Percentiles rank a stretch among this genome's conserved stretches.
phyloP scores from a whole-genome alignment of 2,797 vertebrate genomes.

The Sebastes cheni region DNA sequence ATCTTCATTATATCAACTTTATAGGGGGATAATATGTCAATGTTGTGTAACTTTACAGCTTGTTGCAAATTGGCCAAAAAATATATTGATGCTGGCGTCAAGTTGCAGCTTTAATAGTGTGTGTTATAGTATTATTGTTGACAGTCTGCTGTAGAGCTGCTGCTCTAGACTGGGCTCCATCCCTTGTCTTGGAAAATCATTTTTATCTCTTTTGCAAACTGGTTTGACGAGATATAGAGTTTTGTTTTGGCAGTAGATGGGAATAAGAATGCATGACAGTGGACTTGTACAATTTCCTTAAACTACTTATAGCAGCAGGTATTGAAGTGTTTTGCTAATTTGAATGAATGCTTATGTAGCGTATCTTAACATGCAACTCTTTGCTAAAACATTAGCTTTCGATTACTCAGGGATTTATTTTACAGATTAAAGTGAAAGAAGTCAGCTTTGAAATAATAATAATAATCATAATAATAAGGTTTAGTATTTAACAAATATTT shows the following conservation, averaged over 20 bases:
- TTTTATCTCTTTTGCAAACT: neutral
- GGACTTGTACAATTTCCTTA: neutral
- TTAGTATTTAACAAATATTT: neutral
- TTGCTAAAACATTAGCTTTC: neutral
- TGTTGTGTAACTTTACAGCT: no score
- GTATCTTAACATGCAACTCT: neutral
- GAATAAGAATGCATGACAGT: neutral
- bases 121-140: neutral
- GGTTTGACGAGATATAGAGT: neutral
- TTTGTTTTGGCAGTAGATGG: neutral
- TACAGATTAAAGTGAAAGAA: neutral
- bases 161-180: neutral
- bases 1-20: neutral
- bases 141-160: neutral
- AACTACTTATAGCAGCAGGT: neutral
- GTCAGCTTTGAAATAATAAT: neutral
- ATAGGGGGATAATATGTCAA: neutral
- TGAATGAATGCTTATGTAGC: neutral
- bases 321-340: neutral
- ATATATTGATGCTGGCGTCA: accelerated
- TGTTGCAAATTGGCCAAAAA: neutral
- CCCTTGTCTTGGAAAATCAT: accelerated
- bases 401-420: neutral
- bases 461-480: neutral
- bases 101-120: neutral